Evolutionary conservation across 2,888 invertebrate genomes (phyloP).

Genomic region (Aproaerema taeniolella): DNA sequence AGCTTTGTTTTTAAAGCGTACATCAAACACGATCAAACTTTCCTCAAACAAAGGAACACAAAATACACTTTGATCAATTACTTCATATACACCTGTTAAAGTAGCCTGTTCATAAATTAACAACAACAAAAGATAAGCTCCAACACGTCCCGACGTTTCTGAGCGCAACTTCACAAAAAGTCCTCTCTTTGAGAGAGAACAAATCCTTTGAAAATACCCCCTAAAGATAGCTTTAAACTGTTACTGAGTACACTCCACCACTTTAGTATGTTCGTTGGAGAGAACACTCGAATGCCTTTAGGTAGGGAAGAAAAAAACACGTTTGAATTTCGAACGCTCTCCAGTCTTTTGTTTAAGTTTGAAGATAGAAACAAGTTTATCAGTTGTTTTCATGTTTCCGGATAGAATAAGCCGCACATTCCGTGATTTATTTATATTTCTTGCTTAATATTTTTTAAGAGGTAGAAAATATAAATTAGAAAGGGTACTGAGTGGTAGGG

Average conservation of each 20-base stretch:
- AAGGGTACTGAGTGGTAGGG: slow-evolving; percentile 5
- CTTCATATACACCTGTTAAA: neutral
- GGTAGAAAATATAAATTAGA: slow-evolving; percentile 1
- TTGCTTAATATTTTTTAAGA: neutral
- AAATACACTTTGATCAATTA: neutral
- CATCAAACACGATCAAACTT: too few relatives aligned
- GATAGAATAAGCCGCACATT: too few relatives aligned
- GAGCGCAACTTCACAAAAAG: slow-evolving; percentile 52
- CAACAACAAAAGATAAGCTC: slow-evolving; percentile 37
- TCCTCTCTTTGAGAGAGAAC: slow-evolving; percentile 35
- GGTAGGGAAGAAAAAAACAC: too few relatives aligned
- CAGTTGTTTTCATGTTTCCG: too few relatives aligned
- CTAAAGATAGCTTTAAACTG: slow-evolving; percentile 57
- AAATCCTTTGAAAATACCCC: slow-evolving; percentile 63
- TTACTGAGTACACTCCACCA: slow-evolving; percentile 12
- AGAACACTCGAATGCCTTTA: too few relatives aligned
- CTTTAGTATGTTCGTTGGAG: slow-evolving; percentile 3
- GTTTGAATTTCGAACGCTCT: too few relatives aligned
- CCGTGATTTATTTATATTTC: slow-evolving; percentile 1
- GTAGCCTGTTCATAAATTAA: slow-evolving; percentile 23
- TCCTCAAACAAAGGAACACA: too few relatives aligned
- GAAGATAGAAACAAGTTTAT: too few relatives aligned
- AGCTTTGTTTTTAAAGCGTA: too few relatives aligned
- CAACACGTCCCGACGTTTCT: slow-evolving; percentile 38
- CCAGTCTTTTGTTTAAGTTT: too few relatives aligned